Evolutionary conservation across 2,888 invertebrate genomes (phyloP).

Genomic region (Melieria picta): DNA sequence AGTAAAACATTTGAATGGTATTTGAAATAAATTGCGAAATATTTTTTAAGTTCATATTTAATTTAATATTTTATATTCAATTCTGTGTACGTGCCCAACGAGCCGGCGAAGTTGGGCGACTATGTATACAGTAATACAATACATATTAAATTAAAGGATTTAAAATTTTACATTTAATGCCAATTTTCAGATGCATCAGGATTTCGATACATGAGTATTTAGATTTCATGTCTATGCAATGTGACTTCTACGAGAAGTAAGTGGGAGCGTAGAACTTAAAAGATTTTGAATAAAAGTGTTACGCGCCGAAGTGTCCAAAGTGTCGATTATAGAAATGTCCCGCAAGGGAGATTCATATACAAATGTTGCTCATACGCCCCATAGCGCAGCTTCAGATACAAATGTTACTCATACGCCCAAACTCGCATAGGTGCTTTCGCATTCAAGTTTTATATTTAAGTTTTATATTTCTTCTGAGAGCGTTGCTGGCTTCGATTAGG

Average conservation of each 20-base stretch:
- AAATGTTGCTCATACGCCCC: too few relatives aligned
- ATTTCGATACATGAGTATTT: too few relatives aligned
- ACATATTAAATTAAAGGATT: too few relatives aligned
- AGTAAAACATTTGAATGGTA: not conserved
- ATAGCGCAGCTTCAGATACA: not conserved
- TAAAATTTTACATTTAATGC: too few relatives aligned
- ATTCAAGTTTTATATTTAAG: not conserved
- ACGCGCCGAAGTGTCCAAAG: not conserved
- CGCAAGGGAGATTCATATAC: not conserved
- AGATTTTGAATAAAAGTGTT: too few relatives aligned
- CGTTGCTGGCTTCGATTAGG: too few relatives aligned
- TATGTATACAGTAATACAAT: not conserved
- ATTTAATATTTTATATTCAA: slow-evolving; percentile 5
- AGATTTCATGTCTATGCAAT: too few relatives aligned
- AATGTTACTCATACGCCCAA: slow-evolving; percentile 3
- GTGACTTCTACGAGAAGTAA: too few relatives aligned
- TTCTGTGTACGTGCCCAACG: not conserved
- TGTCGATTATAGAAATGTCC: not conserved
- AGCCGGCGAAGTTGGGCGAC: slow-evolving; percentile 6
- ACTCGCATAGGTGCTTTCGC: not conserved
- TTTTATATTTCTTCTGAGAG: not conserved
- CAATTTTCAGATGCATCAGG: too few relatives aligned
- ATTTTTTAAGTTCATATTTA: slow-evolving; percentile 14
- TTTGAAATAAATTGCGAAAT: slow-evolving; percentile 5
- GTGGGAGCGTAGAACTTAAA: too few relatives aligned